Evolutionary conservation across 2,113 vertebrate species (phyloP).

Genomic region (Tamias sibiricus): DNA sequence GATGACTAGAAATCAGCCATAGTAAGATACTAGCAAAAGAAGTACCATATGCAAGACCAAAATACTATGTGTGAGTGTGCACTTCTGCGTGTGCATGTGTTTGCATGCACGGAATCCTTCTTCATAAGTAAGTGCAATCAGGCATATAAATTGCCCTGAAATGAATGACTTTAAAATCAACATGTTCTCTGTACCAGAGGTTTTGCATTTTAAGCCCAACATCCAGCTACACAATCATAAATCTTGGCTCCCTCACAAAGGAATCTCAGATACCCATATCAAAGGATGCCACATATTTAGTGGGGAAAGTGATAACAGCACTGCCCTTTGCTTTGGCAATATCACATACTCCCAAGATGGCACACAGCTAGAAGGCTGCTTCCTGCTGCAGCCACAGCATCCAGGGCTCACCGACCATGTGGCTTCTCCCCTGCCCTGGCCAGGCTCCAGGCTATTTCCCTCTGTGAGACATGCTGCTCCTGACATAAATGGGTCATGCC

Average conservation of each 20-base stretch:
- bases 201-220: neutral
- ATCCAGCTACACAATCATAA: neutral
- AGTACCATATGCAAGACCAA: neutral
- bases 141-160: neutral
- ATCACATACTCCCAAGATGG: conserved; percentile 12
- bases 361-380: conserved; percentile 1
- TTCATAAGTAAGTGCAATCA: neutral
- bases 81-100: neutral
- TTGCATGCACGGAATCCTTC: neutral
- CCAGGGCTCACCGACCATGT: conserved; percentile 51
- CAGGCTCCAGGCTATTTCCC: conserved; percentile 55
- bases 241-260: neutral
- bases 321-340: conserved; percentile 44
- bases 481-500: conserved; percentile 76
- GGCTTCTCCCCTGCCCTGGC: conserved; percentile 67
- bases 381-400: conserved; percentile 34
- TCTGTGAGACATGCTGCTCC: conserved; percentile 49
- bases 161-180: neutral
- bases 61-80: neutral
- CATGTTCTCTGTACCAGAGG: neutral
- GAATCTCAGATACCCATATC: neutral
- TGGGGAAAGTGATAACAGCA: neutral
- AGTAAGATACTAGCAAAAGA: neutral
- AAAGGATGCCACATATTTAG: neutral
- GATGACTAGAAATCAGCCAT: neutral